Conservation (phyloP, 2,113 vertebrate genomes). For the Anhinga rufa region DNA sequence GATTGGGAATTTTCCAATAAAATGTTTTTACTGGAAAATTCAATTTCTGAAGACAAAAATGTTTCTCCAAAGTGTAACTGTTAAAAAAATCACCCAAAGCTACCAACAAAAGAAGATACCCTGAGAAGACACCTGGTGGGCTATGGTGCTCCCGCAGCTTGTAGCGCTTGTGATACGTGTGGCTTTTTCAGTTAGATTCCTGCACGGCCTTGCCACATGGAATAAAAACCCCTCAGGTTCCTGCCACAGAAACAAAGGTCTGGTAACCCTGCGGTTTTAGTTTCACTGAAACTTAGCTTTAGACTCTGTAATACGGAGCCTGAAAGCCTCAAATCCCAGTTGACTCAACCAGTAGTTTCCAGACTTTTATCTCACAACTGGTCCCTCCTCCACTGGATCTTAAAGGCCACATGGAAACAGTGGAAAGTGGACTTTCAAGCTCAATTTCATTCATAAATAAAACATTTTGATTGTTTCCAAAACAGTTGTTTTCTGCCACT, state of each 20-base stretch:
- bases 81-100: background rate
- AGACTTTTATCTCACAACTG: background rate
- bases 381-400: background rate
- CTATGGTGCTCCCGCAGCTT: background rate
- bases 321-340: background rate
- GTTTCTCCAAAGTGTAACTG: background rate
- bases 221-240: background rate
- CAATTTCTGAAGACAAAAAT: background rate
- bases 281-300: background rate
- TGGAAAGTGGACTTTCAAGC: background rate
- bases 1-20: background rate
- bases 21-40: background rate
- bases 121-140: background rate
- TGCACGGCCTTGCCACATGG: background rate
- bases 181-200: background rate
- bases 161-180: background rate
- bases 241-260: background rate
- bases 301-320: background rate
- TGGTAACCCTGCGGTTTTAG: background rate
- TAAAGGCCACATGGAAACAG: background rate
- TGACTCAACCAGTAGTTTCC: background rate
- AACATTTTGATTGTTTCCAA: background rate
- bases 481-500: background rate
- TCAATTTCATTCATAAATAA: background rate
- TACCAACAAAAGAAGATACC: background rate